Base-by-base conservation (phyloP, 1,140 invertebrate species). In the Cotesia glomerata region DNA sequence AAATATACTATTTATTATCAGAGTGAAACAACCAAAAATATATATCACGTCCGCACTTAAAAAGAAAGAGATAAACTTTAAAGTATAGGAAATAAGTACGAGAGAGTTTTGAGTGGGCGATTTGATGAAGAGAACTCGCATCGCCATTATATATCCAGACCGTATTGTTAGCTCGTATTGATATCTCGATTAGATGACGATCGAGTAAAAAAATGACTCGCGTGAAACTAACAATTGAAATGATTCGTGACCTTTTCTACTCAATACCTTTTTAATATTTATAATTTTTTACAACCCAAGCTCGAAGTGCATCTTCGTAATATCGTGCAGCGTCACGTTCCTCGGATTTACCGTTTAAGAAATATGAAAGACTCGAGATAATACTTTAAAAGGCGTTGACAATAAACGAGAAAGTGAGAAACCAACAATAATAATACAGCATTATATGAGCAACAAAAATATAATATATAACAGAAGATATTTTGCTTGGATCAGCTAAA, bases 11-110 rank as follows among this genome's bases (percentile, higher is more conserved):
- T 58, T 58, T 58, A 18, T 18, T 58, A 58, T 14, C 18, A 18
- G 5, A 58, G 72, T 61, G 52, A 56, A 51, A 69, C 45, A 51
- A 74, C 76, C 75, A 54, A 78, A 79, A 78, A 79, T 79, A 79
- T 75, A 71, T 75, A 11, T 11, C 7, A 9, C 39, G 7, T 45
- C 39, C 8, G 39, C 71, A 79, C 77, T 74, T 74, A 71, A 74
- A 61, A 71, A 73, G 49, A 26, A 45, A 36, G 35, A 59, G 52
- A 56, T 39, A 7, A 34, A 13, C 32, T 26, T 26, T 26, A 63
- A 14, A 61, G 59, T 49, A 45, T 7, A 45, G 39, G 39, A 45
- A 45, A 45, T 45, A 45, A 45, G 11, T 11, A 45, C 9, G 5
- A 45, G 39, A 45, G 39, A 26, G 26, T 26, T 45, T 45, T 45